phyloP scores from a whole-genome alignment of 2,113 vertebrate species.

The Rhineura floridana region DNA sequence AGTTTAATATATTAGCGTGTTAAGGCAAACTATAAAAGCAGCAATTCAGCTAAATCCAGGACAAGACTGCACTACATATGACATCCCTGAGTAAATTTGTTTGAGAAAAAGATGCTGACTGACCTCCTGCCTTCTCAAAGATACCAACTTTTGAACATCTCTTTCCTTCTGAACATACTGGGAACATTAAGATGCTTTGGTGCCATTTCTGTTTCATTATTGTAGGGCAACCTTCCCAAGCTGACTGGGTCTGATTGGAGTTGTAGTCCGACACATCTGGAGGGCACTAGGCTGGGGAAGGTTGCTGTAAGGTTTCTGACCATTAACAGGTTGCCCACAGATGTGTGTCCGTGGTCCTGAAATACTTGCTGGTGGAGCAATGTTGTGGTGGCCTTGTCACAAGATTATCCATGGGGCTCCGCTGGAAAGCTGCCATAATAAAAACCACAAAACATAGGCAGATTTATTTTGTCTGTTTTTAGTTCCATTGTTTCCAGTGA shows the following conservation, averaged over 20 bases:
- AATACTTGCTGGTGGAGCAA: not conserved
- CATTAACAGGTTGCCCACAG: not conserved
- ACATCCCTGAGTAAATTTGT: not conserved
- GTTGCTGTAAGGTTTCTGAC: not conserved
- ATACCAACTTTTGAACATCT: not conserved
- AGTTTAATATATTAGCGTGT: not conserved
- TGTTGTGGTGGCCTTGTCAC: not conserved
- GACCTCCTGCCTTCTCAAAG: constrained; percentile 7
- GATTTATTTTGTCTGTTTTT: not conserved
- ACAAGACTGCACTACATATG: not conserved
- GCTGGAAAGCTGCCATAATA: not conserved
- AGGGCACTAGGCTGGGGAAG: too few relatives aligned
- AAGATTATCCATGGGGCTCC: not conserved
- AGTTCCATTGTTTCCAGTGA: not conserved
- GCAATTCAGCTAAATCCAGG: not conserved
- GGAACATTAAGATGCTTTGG: not conserved
- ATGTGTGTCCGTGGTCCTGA: not conserved
- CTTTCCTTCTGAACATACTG: accelerated
- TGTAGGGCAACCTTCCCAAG: accelerated
- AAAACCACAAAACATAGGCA: not conserved
- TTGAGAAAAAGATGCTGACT: not conserved
- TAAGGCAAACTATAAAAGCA: not conserved
- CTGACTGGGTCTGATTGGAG: too few relatives aligned
- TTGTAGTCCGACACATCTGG: too few relatives aligned
- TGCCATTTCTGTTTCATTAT: not conserved